Conservation (phyloP, 2,797 vertebrate genomes). For the Chaetophractus vellerosus region DNA sequence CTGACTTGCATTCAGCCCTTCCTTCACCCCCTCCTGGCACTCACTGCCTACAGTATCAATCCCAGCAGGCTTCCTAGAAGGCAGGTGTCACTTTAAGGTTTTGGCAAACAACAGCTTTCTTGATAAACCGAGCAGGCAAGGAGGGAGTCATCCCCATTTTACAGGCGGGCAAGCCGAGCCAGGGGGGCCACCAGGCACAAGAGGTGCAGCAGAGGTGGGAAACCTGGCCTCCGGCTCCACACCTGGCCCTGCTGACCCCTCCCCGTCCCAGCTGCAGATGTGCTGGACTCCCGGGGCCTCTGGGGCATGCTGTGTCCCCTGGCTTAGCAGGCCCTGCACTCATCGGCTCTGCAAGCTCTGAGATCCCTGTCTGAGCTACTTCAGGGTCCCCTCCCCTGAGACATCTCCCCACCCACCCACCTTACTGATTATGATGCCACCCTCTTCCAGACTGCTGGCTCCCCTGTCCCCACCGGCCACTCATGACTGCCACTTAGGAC, state of each 20-base stretch:
- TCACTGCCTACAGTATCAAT: not conserved
- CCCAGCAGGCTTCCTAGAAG: too few relatives aligned
- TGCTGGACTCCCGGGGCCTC: not conserved
- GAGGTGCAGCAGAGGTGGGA: not conserved
- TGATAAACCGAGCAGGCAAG: not conserved
- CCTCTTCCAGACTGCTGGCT: too few relatives aligned
- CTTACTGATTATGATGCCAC: not conserved
- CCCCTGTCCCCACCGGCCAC: not conserved
- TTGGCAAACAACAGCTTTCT: not conserved
- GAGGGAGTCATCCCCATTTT: not conserved
- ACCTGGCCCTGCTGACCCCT: too few relatives aligned
- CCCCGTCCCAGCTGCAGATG: not conserved
- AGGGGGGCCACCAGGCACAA: not conserved
- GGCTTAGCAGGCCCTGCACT: not conserved
- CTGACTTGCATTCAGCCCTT: not conserved
- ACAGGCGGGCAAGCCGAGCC: not conserved
- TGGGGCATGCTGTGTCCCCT: too few relatives aligned
- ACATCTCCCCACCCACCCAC: not conserved
- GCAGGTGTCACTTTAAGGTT: too few relatives aligned
- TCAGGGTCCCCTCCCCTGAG: not conserved
- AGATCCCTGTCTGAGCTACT: not conserved
- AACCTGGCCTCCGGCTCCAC: not conserved
- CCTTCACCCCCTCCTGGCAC: not conserved
- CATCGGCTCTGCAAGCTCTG: not conserved
- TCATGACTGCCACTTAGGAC: not conserved